These are phyloP conservation scores for Stichodactyla helianthus DNA, from an alignment of 64 coral and sea anemone genomes.

Conservation along the genomic window DNA sequence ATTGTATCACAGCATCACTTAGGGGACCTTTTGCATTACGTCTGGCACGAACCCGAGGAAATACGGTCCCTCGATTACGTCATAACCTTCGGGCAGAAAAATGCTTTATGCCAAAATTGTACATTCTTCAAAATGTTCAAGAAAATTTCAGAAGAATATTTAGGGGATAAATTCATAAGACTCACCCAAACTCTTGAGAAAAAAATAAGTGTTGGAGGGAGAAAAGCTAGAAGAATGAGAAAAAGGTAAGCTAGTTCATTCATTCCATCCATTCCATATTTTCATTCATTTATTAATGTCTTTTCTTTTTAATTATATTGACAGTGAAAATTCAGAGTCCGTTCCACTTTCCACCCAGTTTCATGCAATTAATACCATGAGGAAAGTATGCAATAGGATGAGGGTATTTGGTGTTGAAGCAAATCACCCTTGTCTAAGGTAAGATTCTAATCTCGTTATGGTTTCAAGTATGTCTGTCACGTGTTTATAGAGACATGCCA, in stretches of 20 bases:
- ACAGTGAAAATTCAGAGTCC: neutral
- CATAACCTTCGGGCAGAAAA: constrained; percentile 13
- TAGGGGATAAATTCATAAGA: constrained; percentile 21
- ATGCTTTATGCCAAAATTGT: constrained; percentile 40
- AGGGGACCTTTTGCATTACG: constrained; percentile 35
- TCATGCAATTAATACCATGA: constrained; percentile 27
- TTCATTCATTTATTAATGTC: neutral
- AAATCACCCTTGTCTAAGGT: constrained; percentile 57
- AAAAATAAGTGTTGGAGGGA: neutral
- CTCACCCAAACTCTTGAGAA: neutral
- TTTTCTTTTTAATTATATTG: neutral
- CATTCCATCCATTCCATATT: neutral
- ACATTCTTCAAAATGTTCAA: constrained; percentile 51
- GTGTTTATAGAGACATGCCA: no score
- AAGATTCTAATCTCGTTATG: neutral
- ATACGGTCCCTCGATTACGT: constrained; percentile 39
- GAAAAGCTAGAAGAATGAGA: neutral
- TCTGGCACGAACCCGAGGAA: constrained; percentile 30
- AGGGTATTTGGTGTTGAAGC: constrained; percentile 50
- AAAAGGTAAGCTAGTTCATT: neutral
- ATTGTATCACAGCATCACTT: constrained; percentile 27
- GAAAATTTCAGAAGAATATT: constrained; percentile 26
- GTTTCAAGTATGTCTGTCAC: no score
- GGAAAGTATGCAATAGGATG: constrained; percentile 40
- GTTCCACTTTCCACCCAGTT: constrained; percentile 45